These are phyloP conservation scores for Solenopsis fugax DNA, from an alignment of 1,140 invertebrate species.

Conservation along the genomic window DNA sequence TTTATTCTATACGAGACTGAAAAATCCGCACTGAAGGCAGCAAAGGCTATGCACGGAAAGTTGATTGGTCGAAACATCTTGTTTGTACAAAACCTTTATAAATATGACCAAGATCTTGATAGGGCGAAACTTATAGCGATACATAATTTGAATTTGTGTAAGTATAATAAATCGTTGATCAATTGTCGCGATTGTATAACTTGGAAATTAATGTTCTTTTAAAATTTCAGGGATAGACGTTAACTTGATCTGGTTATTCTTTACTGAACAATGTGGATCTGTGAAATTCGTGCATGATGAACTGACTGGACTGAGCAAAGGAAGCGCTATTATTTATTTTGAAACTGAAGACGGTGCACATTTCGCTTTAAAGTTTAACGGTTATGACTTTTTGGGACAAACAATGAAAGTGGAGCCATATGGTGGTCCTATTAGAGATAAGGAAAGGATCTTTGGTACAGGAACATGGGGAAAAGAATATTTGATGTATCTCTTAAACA, in stretches of 20 bases:
- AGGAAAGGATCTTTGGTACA: too few species aligned
- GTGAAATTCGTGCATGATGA: neutral
- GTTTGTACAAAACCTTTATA: conserved; percentile 86
- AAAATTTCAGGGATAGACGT: conserved; percentile 1
- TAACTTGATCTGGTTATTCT: neutral
- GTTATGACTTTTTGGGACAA: conserved; percentile 79
- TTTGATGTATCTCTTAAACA: too few species aligned
- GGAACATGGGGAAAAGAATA: too few species aligned
- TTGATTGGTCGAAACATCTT: conserved; percentile 81
- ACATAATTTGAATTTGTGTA: conserved; percentile 91
- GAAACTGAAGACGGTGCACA: conserved; percentile 88
- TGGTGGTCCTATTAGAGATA: neutral
- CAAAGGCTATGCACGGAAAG: too few species aligned
- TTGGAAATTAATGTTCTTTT: conserved; percentile 35
- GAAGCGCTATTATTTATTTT: conserved; percentile 89
- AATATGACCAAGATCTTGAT: too few species aligned
- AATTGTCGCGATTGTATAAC: conserved; percentile 3
- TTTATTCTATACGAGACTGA: too few species aligned
- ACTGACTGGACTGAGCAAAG: conserved; percentile 71
- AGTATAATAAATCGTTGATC: conserved; percentile 76
- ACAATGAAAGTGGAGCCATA: neutral
- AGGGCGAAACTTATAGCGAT: conserved; percentile 89
- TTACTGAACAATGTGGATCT: neutral
- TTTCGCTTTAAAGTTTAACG: conserved; percentile 88
- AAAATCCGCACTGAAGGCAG: too few species aligned